Evolutionary conservation across 2,113 vertebrate genomes (phyloP).

Genomic region (Eretmochelys imbricata): DNA sequence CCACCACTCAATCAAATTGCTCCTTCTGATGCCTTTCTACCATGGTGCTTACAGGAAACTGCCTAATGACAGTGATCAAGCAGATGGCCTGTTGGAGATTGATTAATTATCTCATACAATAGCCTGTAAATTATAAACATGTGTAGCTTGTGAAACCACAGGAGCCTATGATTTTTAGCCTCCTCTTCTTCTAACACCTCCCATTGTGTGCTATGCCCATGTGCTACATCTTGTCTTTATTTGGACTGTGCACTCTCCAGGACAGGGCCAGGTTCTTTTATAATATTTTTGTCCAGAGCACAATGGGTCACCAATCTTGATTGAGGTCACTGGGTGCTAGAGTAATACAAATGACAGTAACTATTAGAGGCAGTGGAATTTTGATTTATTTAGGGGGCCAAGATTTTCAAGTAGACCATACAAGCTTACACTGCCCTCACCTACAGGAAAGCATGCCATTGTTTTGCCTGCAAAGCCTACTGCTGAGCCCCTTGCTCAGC

Average conservation of each 20-base stretch:
- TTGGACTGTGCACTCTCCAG: background rate
- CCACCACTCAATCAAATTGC: background rate
- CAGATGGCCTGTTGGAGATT: background rate
- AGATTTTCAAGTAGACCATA: background rate
- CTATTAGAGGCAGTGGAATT: background rate
- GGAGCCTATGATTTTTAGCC: background rate
- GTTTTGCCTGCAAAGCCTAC: background rate
- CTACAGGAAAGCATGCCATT: background rate
- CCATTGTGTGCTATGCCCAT: background rate
- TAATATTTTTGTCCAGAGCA: background rate
- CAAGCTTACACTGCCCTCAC: background rate
- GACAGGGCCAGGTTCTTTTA: background rate
- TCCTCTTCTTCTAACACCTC: accelerated
- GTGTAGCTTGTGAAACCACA: background rate
- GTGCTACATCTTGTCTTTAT: background rate
- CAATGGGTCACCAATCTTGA: background rate
- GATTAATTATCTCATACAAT: accelerated
- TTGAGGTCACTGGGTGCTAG: background rate
- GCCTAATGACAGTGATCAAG: background rate
- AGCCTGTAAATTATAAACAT: accelerated
- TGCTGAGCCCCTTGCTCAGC: background rate
- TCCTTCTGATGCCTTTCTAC: background rate
- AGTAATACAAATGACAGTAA: background rate
- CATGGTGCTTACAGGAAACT: background rate
- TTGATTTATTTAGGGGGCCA: background rate